A percentile compares a stretch with the other conserved stretches of the same genome.
Conservation (phyloP, 1,140 invertebrate genomes). For the Steinernema khuongi region DNA sequence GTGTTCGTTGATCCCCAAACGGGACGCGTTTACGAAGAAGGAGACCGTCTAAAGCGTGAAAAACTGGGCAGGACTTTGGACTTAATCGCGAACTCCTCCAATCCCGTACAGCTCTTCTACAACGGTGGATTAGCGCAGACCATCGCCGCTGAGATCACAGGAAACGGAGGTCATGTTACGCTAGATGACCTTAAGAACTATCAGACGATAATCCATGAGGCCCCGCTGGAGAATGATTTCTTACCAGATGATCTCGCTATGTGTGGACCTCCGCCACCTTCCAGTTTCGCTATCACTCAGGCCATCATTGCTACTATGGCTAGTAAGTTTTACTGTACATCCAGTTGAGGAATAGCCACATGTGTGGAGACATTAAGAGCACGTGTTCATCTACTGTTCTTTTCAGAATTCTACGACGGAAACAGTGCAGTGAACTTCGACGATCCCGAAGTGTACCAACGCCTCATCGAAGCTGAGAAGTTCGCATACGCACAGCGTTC, state of each 20-base stretch:
- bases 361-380: slow-evolving; percentile 30
- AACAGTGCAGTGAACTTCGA: slow-evolving; percentile 29
- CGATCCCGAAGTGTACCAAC: slow-evolving; percentile 68
- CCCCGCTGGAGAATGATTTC: slow-evolving; percentile 60
- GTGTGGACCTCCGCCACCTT: slow-evolving; percentile 58
- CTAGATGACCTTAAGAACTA: slow-evolving; percentile 50
- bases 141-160: slow-evolving; percentile 43
- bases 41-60: slow-evolving; percentile 58
- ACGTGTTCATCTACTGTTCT: neutral
- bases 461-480: slow-evolving; percentile 83
- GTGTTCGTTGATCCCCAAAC: slow-evolving; percentile 59
- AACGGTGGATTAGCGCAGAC: slow-evolving; percentile 44
- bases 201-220: slow-evolving; percentile 62
- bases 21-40: slow-evolving; percentile 58
- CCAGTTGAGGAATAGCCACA: slow-evolving; percentile 33
- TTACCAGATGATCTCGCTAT: slow-evolving; percentile 52
- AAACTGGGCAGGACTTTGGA: slow-evolving; percentile 60
- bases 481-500: slow-evolving; percentile 80
- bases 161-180: slow-evolving; percentile 50
- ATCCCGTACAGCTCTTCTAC: slow-evolving; percentile 57
- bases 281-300: slow-evolving; percentile 53
- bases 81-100: slow-evolving; percentile 52
- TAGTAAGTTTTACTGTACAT: slow-evolving; percentile 21
- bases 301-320: slow-evolving; percentile 53
- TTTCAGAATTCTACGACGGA: slow-evolving; percentile 39